Evolutionary conservation across 2,113 vertebrate genomes (phyloP).

Genomic region (Bos indicus): DNA sequence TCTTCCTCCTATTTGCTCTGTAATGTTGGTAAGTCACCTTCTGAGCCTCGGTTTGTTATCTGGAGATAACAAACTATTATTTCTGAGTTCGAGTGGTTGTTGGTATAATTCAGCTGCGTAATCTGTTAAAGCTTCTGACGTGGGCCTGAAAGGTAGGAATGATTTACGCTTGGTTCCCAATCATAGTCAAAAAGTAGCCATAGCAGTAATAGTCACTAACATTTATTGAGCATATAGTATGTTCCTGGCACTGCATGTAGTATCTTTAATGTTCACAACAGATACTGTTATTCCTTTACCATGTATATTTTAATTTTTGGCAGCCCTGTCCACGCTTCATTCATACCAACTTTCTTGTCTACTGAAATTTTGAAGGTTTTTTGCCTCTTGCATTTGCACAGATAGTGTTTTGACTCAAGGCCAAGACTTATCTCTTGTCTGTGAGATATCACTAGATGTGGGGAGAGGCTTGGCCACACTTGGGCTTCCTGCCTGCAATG

Average conservation of each 20-base stretch:
- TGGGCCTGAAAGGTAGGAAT: not conserved
- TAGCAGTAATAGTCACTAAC: rapidly evolving
- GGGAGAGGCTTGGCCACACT: not conserved
- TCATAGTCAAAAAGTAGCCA: not conserved
- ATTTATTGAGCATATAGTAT: not conserved
- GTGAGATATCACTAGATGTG: not conserved
- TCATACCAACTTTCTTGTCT: not conserved
- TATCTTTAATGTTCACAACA: not conserved
- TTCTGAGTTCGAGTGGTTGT: not conserved
- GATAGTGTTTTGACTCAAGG: not conserved
- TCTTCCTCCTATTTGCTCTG: not conserved
- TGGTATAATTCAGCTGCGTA: not conserved
- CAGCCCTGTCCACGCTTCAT: not conserved
- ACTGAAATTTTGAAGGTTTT: not conserved
- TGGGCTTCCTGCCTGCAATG: not conserved
- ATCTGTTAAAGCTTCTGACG: not conserved
- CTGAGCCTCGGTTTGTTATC: not conserved
- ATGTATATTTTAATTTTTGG: not conserved
- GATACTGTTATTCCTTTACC: not conserved
- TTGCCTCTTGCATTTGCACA: not conserved
- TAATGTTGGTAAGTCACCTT: not conserved
- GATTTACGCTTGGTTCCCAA: not conserved
- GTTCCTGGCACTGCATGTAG: not conserved
- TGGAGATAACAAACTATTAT: not conserved
- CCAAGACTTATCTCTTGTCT: not conserved